Evolutionary conservation across 2,113 vertebrate genomes (phyloP), one percentile per base, ranked within the genome.

Genomic region (Verasper variegatus): DNA sequence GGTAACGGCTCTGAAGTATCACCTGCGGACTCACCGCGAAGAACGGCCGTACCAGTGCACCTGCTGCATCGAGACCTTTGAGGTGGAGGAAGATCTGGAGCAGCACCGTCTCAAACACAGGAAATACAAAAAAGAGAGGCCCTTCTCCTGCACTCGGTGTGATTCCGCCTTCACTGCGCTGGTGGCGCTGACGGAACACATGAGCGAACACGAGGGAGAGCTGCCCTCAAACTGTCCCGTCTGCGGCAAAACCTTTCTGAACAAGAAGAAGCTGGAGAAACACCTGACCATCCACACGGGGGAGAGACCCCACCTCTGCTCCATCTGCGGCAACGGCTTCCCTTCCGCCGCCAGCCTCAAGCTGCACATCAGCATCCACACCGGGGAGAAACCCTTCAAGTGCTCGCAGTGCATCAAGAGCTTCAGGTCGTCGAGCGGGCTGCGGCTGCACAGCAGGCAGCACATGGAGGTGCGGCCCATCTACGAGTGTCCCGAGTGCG

Each of bases 311-410:
- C 91, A 93, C 69, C 92, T 93, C 13, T 93, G 92, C 70, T 78
- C 92, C 51, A 27, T 89, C 73, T 93, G 92, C 20, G 92, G 92
- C 54, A 90, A 90, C 27, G 91, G 91, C 62, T 93, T 93, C 77
- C 72, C 85, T 0, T 90, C 88, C 0, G 88, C 92, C 7, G 87
- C 89, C 40, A 88, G 88, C 83, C 91, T 93, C 64, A 91, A 87
- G 83, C 21, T 89, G 8, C 92, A 93, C 78, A 0, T 80, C 2
- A 60, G 80, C 82, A 82, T 89, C 47, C 92, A 93, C 88, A 92
- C 87, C 0, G 91, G 91, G 3, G 91, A 91, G 67, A 93, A 91
- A 23, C 87, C 91, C 47, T 91, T 82, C 77, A 67, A 69, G 51
- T 93, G 92, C 27, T 17, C 67, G 8, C 82, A 90, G 80, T 93